Percentiles rank a stretch among this genome's conserved stretches.
Conservation (phyloP, 2,113 vertebrate species). For the Parotia lawesii region DNA sequence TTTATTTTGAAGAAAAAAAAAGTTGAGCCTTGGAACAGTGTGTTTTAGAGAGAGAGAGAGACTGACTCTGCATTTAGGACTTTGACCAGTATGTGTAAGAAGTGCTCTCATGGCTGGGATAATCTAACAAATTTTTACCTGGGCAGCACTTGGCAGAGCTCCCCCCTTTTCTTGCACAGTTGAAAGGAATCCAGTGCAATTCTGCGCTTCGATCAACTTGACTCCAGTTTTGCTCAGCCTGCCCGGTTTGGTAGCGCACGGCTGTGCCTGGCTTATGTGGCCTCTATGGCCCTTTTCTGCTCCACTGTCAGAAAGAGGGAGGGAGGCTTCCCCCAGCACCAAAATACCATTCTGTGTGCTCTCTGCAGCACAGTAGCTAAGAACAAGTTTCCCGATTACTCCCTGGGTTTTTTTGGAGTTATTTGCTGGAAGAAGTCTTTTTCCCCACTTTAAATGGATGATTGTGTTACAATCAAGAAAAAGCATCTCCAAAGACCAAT, state of each 20-base stretch:
- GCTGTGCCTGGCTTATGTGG: slow-evolving; percentile 75
- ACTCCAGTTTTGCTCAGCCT: slow-evolving; percentile 67
- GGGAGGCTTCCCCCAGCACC: slow-evolving; percentile 75
- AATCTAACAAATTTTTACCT: slow-evolving; percentile 71
- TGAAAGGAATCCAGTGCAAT: slow-evolving; percentile 59
- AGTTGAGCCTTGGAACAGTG: slow-evolving; percentile 68
- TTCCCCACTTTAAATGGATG: slow-evolving; percentile 84
- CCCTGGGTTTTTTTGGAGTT: slow-evolving; percentile 67
- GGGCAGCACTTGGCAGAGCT: slow-evolving; percentile 65
- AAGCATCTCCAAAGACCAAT: slow-evolving; percentile 89
- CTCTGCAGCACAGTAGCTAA: slow-evolving; percentile 73
- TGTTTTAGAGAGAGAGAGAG: slow-evolving; percentile 62
- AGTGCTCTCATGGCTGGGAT: slow-evolving; percentile 69
- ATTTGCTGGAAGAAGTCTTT: slow-evolving; percentile 72
- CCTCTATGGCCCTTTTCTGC: slow-evolving; percentile 83
- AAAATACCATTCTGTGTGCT: slow-evolving; percentile 71
- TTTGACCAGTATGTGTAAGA: slow-evolving; percentile 73
- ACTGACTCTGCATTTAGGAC: slow-evolving; percentile 70
- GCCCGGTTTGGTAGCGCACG: slow-evolving; percentile 69
- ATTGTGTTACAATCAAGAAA: slow-evolving; percentile 87
- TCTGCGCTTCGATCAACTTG: slow-evolving; percentile 44
- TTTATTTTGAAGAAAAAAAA: slow-evolving; percentile 82
- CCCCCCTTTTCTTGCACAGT: slow-evolving; percentile 57
- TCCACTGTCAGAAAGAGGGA: slow-evolving; percentile 77
- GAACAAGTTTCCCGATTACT: slow-evolving; percentile 65